These are phyloP conservation scores for silkworm (Bombyx mori) DNA, from an alignment of 1,140 invertebrate species.

Conservation along the genomic window ASM3026992v2 NC_085111.1:9036501-9037000, in stretches of 20 bases:
- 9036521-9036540: too few species aligned
- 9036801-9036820: slow-evolving; percentile 35
- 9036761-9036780: slow-evolving; percentile 76
- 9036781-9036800: slow-evolving; percentile 77
- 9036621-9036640: not conserved
- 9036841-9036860: not conserved
- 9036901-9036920: not conserved
- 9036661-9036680: slow-evolving; percentile 8
- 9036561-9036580: too few species aligned
- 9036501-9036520: too few species aligned
- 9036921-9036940: too few species aligned
- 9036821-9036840: slow-evolving; percentile 17
- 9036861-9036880: not conserved
- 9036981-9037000: too few species aligned
- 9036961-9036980: too few species aligned
- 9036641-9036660: slow-evolving; percentile 18
- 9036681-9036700: slow-evolving; percentile 18
- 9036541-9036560: too few species aligned
- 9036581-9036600: too few species aligned
- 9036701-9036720: slow-evolving; percentile 29
- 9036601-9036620: too few species aligned
- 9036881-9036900: not conserved
- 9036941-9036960: too few species aligned
- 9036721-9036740: slow-evolving; percentile 21
- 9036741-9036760: slow-evolving; percentile 71